Conservation (phyloP, 2,888 invertebrate genomes). For the Phyto melanocephala region DNA sequence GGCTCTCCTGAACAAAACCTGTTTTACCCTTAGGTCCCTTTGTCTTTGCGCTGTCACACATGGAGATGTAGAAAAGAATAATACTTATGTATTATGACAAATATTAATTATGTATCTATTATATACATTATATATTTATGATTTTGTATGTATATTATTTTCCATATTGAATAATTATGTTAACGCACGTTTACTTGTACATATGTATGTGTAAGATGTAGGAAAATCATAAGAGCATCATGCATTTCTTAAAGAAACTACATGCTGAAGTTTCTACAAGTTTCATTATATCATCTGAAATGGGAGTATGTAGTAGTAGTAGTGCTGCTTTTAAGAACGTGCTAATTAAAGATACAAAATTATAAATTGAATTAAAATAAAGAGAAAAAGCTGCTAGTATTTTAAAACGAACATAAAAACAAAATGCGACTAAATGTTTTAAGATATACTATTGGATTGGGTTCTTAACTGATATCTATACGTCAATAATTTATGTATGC, state of each 20-base stretch:
- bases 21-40: no score
- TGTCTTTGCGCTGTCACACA: no score
- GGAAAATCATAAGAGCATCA: slow-evolving; percentile 11
- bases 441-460: no score
- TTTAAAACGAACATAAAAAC: background rate
- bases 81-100: no score
- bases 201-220: background rate
- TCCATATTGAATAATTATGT: background rate
- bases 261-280: background rate
- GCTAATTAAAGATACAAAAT: slow-evolving; percentile 17
- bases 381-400: background rate
- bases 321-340: slow-evolving; percentile 7
- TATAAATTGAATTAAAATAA: background rate
- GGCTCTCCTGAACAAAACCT: no score
- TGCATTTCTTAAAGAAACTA: background rate
- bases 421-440: no score
- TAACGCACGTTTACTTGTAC: no score
- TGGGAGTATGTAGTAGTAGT: background rate
- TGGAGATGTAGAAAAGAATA: no score
- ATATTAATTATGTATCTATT: background rate
- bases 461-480: no score
- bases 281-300: background rate
- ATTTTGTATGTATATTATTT: background rate
- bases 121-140: background rate
- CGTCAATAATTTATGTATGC: no score